These are phyloP conservation scores for Alviniconcha marisindica DNA, from an alignment of 1,140 invertebrate species.

Conservation along the genomic window DNA sequence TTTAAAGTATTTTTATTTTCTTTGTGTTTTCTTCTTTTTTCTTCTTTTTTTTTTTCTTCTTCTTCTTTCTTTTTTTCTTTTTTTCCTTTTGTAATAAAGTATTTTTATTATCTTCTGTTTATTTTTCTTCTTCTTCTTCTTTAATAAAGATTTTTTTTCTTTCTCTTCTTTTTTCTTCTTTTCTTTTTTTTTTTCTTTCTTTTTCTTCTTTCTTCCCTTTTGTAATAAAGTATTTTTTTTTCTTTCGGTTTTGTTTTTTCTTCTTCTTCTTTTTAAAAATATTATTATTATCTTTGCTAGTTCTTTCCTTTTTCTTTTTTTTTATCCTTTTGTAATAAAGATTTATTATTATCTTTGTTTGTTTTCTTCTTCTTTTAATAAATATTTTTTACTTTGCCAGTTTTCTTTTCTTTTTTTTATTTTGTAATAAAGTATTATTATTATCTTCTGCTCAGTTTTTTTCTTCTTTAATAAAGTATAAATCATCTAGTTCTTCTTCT, in stretches of 20 bases:
- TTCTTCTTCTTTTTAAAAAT: background rate
- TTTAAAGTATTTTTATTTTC: too few species aligned
- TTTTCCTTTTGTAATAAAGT: too few species aligned
- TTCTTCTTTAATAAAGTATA: too few species aligned
- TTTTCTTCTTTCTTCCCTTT: slow-evolving; percentile 23
- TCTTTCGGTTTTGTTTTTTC: background rate
- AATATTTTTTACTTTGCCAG: background rate
- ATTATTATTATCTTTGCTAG: background rate
- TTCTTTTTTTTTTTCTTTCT: slow-evolving; percentile 4
- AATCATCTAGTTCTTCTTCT: too few species aligned
- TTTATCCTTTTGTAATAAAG: background rate
- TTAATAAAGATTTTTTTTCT: background rate
- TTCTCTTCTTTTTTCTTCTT: background rate
- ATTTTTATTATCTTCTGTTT: background rate
- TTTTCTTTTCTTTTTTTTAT: background rate
- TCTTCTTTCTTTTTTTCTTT: background rate
- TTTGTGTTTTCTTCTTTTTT: too few species aligned
- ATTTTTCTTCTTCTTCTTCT: background rate
- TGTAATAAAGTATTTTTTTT: background rate
- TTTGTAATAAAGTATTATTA: too few species aligned
- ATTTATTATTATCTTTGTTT: background rate
- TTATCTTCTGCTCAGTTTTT: background rate
- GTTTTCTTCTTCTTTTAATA: background rate
- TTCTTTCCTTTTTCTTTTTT: background rate
- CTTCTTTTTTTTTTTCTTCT: background rate